A percentile compares a stretch with the other conserved stretches of the same genome.
phyloP scores from a whole-genome alignment of 2,113 vertebrate species.

The Amblyornis subalaris region DNA sequence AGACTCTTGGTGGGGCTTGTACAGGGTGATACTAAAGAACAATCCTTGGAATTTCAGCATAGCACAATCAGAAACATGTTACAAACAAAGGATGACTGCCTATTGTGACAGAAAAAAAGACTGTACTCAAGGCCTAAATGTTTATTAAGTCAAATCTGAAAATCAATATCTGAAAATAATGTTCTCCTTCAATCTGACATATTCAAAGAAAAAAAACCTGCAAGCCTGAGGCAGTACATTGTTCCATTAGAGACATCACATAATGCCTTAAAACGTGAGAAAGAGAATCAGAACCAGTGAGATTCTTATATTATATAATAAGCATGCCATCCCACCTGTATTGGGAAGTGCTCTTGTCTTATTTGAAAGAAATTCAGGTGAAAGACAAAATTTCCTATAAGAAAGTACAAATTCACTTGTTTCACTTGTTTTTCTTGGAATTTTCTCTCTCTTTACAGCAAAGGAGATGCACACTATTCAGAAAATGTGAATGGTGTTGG shows the following conservation, averaged over 20 bases:
- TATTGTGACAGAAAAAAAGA: neutral
- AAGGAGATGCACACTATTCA: fast-evolving
- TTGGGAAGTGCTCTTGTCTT: neutral
- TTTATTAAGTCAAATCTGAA: neutral
- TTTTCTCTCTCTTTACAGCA: neutral
- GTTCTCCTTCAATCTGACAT: neutral
- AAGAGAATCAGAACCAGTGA: neutral
- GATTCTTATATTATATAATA: neutral
- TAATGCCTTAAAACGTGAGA: neutral
- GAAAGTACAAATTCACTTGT: neutral
- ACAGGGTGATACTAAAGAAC: neutral
- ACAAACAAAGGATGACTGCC: neutral
- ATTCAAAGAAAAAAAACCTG: neutral
- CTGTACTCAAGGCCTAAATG: neutral
- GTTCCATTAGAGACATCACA: neutral
- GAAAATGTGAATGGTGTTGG: neutral
- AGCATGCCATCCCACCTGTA: fast-evolving
- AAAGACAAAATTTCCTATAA: neutral
- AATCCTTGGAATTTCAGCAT: neutral
- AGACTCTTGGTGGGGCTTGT: neutral
- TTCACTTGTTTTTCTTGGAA: neutral
- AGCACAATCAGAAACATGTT: neutral
- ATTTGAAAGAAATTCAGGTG: neutral
- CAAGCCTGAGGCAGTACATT: neutral
- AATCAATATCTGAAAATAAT: neutral